Conservation (phyloP, 2,888 invertebrate genomes). For the Cephus rjabovi region DNA sequence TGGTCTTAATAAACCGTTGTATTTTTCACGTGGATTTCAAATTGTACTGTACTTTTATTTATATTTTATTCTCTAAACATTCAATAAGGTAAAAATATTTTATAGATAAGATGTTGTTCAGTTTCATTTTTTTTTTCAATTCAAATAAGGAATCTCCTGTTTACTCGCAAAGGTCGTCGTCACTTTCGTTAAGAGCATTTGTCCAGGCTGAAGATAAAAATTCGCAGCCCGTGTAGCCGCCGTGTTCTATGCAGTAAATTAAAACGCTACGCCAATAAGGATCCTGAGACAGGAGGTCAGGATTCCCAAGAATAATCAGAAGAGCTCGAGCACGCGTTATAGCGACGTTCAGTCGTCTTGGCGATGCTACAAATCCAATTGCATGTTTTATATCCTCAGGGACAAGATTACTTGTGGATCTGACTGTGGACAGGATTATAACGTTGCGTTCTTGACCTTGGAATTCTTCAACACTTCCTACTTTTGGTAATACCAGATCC, state of each 20-base stretch:
- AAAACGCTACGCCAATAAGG: constrained; percentile 77
- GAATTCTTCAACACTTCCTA: constrained; percentile 88
- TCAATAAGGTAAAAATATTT: neutral
- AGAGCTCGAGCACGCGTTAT: constrained; percentile 86
- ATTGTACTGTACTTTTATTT: neutral
- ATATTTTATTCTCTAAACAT: neutral
- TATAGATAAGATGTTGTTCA: neutral
- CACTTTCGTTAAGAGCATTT: constrained; percentile 11
- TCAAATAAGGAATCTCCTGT: neutral
- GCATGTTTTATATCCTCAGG: constrained; percentile 68
- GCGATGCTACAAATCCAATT: constrained; percentile 81
- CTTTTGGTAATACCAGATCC: constrained; percentile 72
- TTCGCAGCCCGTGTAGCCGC: constrained; percentile 79
- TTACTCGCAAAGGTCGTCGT: constrained; percentile 12
- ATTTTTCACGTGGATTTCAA: constrained; percentile 3
- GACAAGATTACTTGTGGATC: constrained; percentile 67
- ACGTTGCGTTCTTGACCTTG: constrained; percentile 84
- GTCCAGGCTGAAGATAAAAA: constrained; percentile 50
- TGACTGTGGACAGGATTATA: constrained; percentile 80
- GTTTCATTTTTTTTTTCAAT: neutral
- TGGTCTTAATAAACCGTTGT: constrained; percentile 1
- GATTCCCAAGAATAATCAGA: constrained; percentile 87
- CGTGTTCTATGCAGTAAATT: constrained; percentile 72
- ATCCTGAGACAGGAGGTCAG: constrained; percentile 76
- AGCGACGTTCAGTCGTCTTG: constrained; percentile 89